Evolutionary conservation across 2,888 invertebrate genomes (phyloP).

Genomic region (Acleris cristana): DNA sequence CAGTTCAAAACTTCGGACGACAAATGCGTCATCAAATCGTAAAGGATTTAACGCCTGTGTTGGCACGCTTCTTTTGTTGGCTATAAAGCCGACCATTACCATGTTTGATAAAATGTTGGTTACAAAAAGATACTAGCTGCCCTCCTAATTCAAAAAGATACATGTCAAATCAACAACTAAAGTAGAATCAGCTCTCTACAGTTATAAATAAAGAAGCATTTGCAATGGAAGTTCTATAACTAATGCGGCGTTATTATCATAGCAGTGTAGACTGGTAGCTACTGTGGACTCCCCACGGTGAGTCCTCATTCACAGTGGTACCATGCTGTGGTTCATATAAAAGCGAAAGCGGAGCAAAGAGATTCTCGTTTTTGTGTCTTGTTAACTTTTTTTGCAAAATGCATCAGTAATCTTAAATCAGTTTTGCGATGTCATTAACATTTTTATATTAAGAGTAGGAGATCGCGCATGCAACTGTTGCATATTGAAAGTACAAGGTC

Average conservation of each 20-base stretch:
- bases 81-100: slow-evolving; percentile 82
- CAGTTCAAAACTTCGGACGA: slow-evolving; percentile 66
- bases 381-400: slow-evolving; percentile 30
- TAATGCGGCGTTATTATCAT: no score
- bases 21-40: slow-evolving; percentile 81
- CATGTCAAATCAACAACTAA: no score
- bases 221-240: no score
- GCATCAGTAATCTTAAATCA: slow-evolving; percentile 25
- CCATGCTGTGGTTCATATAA: slow-evolving; percentile 72
- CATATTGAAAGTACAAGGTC: no score
- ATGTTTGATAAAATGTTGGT: slow-evolving; percentile 81
- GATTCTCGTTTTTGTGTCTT: slow-evolving; percentile 59
- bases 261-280: slow-evolving; percentile 50
- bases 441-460: background rate
- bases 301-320: slow-evolving; percentile 67
- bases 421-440: slow-evolving; percentile 30
- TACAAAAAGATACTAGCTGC: slow-evolving; percentile 73
- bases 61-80: slow-evolving; percentile 83
- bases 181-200: no score
- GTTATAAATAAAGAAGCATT: no score
- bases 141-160: no score
- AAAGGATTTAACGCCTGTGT: slow-evolving; percentile 84
- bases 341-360: slow-evolving; percentile 58
- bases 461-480: no score
- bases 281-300: slow-evolving; percentile 77